phyloP scores from a whole-genome alignment of 1,140 invertebrate species.

The Rhynchophorus ferrugineus region DNA sequence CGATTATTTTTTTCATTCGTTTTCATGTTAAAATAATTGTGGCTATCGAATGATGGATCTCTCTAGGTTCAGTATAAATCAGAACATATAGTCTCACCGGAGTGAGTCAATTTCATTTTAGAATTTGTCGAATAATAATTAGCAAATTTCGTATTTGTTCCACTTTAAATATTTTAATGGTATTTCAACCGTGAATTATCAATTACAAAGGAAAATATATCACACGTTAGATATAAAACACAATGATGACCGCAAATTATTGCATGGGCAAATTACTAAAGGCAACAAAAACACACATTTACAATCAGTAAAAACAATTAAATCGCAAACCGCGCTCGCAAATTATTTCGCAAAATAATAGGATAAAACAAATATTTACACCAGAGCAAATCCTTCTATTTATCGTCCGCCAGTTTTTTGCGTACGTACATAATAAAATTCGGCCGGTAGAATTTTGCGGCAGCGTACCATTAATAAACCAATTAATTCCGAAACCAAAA shows the following conservation, averaged over 20 bases:
- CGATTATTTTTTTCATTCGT: no score
- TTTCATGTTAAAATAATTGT: no score
- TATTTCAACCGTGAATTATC: no score
- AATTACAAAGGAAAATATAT: conserved; percentile 34
- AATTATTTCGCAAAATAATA: neutral
- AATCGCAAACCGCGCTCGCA: neutral
- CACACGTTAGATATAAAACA: no score
- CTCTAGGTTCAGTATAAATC: no score
- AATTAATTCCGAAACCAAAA: conserved; percentile 28
- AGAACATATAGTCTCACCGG: no score
- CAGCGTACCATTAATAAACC: conserved; percentile 25
- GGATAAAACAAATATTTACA: neutral
- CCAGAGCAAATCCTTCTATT: neutral
- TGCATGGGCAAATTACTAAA: neutral
- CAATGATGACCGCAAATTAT: neutral
- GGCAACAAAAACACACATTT: neutral
- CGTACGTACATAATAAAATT: neutral
- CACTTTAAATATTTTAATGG: no score
- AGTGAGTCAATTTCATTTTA: no score
- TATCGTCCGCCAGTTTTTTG: conserved; percentile 1
- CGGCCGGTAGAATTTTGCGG: neutral
- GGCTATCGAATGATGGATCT: no score
- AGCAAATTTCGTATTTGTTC: no score
- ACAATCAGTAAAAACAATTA: neutral
- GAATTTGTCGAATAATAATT: no score